Evolutionary conservation across 1,140 invertebrate species (phyloP), one percentile per base, ranked within the genome.

Genomic region (Leucophenga varia): DNA sequence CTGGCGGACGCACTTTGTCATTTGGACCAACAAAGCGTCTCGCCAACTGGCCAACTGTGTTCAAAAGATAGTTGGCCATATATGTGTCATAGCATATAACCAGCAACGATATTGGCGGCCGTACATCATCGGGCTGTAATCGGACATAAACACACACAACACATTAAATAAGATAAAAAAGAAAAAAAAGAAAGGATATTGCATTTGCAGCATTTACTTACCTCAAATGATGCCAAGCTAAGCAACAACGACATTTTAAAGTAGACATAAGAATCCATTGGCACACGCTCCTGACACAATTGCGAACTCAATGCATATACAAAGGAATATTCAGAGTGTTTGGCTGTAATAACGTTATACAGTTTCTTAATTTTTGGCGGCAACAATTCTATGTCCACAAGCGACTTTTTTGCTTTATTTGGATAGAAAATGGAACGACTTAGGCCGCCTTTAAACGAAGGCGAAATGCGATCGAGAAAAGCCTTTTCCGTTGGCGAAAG

Each of bases 241-340:
- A 57, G 43, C 14, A 74, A 28, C n/a, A 74, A 28, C 0, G 52
- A 34, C 64, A 74, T 71, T 41, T 74, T 74, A 0, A 74, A 38
- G 16, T 64, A 61, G 0, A 67, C 67, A 38, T 56, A 74, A 9
- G 52, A 72, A 6, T 70, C 59, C 64, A 74, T 74, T 12, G 71
- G 71, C 17, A 67, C 55, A 12, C 47, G 51, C 1, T 71, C 53
- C 20, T 69, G 64, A 7, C 61, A 32, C 2, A 74, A 37, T 30
- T 74, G 71, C 0, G 61, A 59, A 6, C 64, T 58, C 18, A 74
- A 10, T 0, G 64, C 37, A 32, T 72, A 74, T 5, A 74, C 52
- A 35, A 69, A 74, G 0, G 67, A 43, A 31, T 69, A 74, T 34
- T 74, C 71, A 1, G 71, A 74, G n/a, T 63, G 53, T 0, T 57